Base-by-base conservation (phyloP, 30 jellyfish, hydroid and myxozoan genomes). In the Turritopsis dohrnii region DNA sequence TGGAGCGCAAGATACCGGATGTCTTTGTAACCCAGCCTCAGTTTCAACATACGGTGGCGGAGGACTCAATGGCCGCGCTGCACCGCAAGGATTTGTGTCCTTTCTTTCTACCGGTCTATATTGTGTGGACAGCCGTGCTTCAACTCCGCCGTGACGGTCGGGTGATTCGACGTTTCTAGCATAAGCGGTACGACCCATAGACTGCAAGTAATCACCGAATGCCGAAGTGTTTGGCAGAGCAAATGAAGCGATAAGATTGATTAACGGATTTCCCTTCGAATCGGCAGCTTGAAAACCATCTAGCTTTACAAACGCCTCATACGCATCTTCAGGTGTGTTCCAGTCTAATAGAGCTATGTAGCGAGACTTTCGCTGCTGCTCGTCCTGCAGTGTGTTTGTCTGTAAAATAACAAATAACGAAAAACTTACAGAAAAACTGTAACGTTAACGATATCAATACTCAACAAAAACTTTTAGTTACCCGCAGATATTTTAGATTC, bases 41-140 rank as follows among this genome's bases (percentile, higher is more conserved):
- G 31, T 23, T 69, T 69, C 77, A 69, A 69, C 77, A 69, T 69
- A 69, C 22, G 77, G 77, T 69, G 77, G 77, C 30, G 77, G 77
- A 69, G 77, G 77, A 21, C 77, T 69, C 60, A 41, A 41, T 41
- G 60, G 13, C 60, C 60, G 60, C 13, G 60, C 60, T 3, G 60
- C 60, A 13, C 9, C 60, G 13, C 60, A 41, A 13, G 60, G 60
- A 41, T 13, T 41, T 5, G 60, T 13, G 60, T 41, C 60, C 5
- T 41, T 41, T 41, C 60, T 41, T 41, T 13, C 60, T 13, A 41
- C 60, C 5, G 60, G 60, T 13, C 9, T 41, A 41, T 41, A 41
- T 41, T 41, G 5, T 13, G 60, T 41, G 9, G 60, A 41, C 60
- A 41, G 60, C 60, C 60, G 60, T 41, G 60, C 60, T 9, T 27